Evolutionary conservation across 2,888 invertebrate genomes (phyloP).

Genomic region (Lomographa bimaculata): DNA sequence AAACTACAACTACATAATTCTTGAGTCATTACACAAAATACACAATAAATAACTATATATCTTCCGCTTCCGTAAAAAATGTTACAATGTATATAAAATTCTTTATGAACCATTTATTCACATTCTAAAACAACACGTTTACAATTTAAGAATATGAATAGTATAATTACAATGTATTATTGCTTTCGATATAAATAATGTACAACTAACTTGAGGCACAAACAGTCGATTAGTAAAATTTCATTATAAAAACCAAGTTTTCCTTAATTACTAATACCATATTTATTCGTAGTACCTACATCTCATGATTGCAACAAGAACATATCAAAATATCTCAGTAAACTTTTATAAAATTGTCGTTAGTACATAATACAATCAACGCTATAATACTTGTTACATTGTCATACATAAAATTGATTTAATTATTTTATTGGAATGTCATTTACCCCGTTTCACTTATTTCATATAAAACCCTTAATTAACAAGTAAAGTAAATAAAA

Average conservation of each 20-base stretch:
- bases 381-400: no score
- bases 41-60: slow-evolving; percentile 14
- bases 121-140: not conserved
- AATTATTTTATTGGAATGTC: slow-evolving; percentile 34
- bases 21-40: slow-evolving; percentile 14
- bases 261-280: slow-evolving; percentile 12
- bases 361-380: no score
- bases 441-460: slow-evolving; percentile 10
- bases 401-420: slow-evolving; percentile 36
- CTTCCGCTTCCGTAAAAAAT: slow-evolving; percentile 6
- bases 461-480: slow-evolving; percentile 27
- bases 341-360: no score
- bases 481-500: slow-evolving; percentile 32
- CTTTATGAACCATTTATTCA: not conserved
- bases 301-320: slow-evolving; percentile 22
- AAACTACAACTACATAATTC: slow-evolving; percentile 8
- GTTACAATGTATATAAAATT: slow-evolving; percentile 7
- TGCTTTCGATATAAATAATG: slow-evolving; percentile 18
- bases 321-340: slow-evolving; percentile 44
- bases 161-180: slow-evolving; percentile 6
- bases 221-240: slow-evolving; percentile 28
- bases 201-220: slow-evolving; percentile 30
- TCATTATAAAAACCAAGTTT: slow-evolving; percentile 1
- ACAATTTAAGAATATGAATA: slow-evolving; percentile 14
- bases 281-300: not conserved